Conservation (phyloP, 2,797 vertebrate genomes). For the Myotis findleyi region DNA sequence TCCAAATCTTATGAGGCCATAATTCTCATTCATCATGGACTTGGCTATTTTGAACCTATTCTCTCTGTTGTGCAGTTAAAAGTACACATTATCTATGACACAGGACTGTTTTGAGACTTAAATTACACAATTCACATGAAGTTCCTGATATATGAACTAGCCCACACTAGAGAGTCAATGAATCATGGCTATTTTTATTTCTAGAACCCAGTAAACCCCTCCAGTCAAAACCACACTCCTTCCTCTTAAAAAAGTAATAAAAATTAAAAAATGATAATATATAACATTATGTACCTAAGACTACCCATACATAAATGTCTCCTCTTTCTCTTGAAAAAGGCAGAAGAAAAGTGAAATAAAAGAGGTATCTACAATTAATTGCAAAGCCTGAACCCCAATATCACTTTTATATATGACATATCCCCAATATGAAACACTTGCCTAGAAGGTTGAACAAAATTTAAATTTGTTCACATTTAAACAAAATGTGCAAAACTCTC, state of each 20-base stretch:
- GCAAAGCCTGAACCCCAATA: background rate
- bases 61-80: background rate
- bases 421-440: background rate
- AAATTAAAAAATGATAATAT: constrained; percentile 30
- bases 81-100: background rate
- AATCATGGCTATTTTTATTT: constrained; percentile 32
- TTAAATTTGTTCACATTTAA: background rate
- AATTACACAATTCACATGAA: constrained; percentile 15
- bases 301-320: constrained; percentile 15
- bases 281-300: background rate
- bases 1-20: background rate
- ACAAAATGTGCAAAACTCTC: constrained; percentile 5
- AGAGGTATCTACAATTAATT: background rate
- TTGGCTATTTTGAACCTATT: background rate
- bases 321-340: constrained; percentile 9
- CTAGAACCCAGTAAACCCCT: background rate
- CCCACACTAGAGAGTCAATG: background rate
- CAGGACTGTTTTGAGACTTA: background rate
- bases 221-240: constrained; percentile 9
- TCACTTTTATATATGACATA: background rate
- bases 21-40: background rate
- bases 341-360: background rate
- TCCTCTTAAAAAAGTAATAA: constrained; percentile 34
- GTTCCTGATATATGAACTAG: constrained; percentile 11
- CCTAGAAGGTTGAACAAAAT: background rate